Conservation (phyloP, 2,888 invertebrate genomes). For the Agrilus cyanescens region DNA sequence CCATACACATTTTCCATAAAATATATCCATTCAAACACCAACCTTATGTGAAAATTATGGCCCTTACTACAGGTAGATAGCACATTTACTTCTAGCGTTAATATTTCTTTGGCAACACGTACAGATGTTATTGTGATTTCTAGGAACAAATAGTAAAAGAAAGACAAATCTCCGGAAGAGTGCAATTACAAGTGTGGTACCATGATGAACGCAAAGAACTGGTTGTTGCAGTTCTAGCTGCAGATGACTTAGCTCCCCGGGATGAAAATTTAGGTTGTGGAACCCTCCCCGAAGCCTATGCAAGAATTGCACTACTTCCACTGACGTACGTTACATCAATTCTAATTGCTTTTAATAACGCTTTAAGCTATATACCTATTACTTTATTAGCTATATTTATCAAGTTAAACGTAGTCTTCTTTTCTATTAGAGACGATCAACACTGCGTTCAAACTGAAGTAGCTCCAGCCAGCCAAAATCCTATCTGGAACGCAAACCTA, state of each 20-base stretch:
- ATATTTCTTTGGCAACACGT: not conserved
- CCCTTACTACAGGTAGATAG: no score
- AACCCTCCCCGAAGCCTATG: conserved; percentile 70
- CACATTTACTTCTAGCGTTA: no score
- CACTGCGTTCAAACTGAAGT: conserved; percentile 72
- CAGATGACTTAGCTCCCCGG: conserved; percentile 68
- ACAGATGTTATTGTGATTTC: conserved; percentile 15
- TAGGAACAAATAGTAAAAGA: conserved; percentile 65
- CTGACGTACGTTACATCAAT: conserved; percentile 51
- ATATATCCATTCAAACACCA: no score
- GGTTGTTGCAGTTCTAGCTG: conserved; percentile 74
- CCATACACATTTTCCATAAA: no score
- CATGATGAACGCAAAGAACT: conserved; percentile 72
- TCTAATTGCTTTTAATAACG: not conserved
- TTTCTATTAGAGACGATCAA: conserved; percentile 51
- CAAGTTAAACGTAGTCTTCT: not conserved
- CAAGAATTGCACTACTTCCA: conserved; percentile 68
- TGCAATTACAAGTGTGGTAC: conserved; percentile 84
- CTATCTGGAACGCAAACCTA: conserved; percentile 86
- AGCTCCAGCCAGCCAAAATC: conserved; percentile 75
- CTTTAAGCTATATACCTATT: not conserved
- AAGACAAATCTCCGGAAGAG: conserved; percentile 63
- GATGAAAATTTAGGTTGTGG: conserved; percentile 71
- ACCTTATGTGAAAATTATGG: no score
- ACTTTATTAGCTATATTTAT: not conserved